Base-by-base conservation (phyloP, 2,888 invertebrate genomes). In the Hymenopus coronatus region DNA sequence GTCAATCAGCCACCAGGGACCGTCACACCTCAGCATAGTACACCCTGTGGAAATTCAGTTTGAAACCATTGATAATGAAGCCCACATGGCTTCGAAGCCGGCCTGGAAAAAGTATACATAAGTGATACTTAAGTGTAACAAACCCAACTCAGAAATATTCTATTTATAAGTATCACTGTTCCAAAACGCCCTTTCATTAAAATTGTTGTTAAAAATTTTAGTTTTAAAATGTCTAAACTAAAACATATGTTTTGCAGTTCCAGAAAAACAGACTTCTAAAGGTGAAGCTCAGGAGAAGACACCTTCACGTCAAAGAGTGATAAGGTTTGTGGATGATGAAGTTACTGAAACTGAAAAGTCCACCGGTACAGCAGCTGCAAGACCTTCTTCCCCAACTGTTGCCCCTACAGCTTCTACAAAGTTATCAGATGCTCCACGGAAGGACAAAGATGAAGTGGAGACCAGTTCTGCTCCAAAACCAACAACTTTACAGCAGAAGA, bases 401-500 rank as follows among this genome's bases (percentile, higher is more conserved):
- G 83, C 15, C n/a, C 54, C 54, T 54, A 14, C 54, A 15, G 30
- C 87, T 20, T 9, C 87, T 12, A 3, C 81, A 33, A 87, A 82
- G 82, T 3, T 54, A n/a, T 27, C 81, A 33, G 92, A 86, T 89
- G 91, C 82, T 89, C 91, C 84, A 88, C 90, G 88, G 90, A 91
- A 90, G 30, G 91, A 91, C 83, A 91, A 91, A 15, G 91, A 91
- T 12, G 90, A 91, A 15, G 89, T 89, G 7, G 88, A 89, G n/a
- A 90, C 91, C 15, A 40, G 40, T 46, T 2, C 28, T 90, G 90
- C 87, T 89, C 90, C 90, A 12, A 97, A 97, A 92, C 97, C 97
- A 0, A 97, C 97, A 0, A 96, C 97, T 0, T 93, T 98, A 70
- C 98, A 98, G 92, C 97, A 97, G 91, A 96, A 97, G 91, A 98